These are phyloP conservation scores for Dryobota labecula DNA, from an alignment of 2,888 invertebrate genomes.

Conservation along the genomic window DNA sequence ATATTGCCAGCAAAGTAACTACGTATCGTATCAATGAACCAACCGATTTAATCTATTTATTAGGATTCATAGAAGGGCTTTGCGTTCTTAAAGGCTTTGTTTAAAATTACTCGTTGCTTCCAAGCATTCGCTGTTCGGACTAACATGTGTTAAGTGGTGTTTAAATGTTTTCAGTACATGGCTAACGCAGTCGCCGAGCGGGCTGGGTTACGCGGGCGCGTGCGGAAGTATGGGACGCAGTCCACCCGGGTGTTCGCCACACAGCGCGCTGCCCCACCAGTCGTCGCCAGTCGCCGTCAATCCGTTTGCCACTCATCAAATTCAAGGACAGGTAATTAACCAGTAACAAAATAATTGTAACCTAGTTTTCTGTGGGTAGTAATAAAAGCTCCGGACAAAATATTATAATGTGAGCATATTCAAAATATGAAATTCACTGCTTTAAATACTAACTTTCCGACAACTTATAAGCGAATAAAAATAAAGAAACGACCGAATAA, in stretches of 20 bases:
- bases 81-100: conserved; percentile 28
- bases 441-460: no score
- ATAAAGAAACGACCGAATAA: no score
- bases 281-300: conserved; percentile 83
- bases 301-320: conserved; percentile 83
- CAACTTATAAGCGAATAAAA: no score
- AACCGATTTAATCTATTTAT: conserved; percentile 15
- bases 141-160: conserved; percentile 44
- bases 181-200: conserved; percentile 81
- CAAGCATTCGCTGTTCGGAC: conserved; percentile 29
- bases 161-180: conserved; percentile 79
- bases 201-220: conserved; percentile 79
- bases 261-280: conserved; percentile 83
- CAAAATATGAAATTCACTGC: no score
- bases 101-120: conserved; percentile 47
- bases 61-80: conserved; percentile 1
- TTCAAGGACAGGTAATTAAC: conserved; percentile 83
- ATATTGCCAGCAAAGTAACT: not conserved
- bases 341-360: not conserved
- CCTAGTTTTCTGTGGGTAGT: no score
- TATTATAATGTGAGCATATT: no score
- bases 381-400: no score
- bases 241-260: conserved; percentile 83
- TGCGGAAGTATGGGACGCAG: conserved; percentile 83
- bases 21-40: not conserved